Percentiles rank a stretch among this genome's conserved stretches.
Evolutionary conservation across 2,888 invertebrate species (phyloP).

Genomic region (Stomorhina lunata): DNA sequence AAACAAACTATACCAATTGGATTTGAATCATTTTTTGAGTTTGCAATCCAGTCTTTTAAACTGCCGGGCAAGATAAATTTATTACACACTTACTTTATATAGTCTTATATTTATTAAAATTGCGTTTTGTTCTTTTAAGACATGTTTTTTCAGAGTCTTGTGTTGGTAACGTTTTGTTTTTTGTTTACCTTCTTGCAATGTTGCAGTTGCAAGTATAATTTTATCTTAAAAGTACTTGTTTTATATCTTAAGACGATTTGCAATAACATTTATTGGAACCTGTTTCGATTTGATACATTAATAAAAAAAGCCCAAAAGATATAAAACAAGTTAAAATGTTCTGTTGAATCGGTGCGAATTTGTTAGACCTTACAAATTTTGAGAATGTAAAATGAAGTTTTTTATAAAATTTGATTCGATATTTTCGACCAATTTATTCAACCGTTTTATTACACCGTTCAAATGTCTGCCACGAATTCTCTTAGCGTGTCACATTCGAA

Average conservation of each 20-base stretch:
- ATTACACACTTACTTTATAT: too few relatives aligned
- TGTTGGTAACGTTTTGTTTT: slow-evolving; percentile 7
- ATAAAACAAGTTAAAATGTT: slow-evolving; percentile 9
- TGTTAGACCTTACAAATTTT: not conserved
- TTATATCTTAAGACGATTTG: slow-evolving; percentile 19
- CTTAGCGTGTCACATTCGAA: too few relatives aligned
- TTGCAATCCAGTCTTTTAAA: too few relatives aligned
- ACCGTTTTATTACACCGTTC: too few relatives aligned
- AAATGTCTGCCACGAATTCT: too few relatives aligned
- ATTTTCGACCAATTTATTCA: too few relatives aligned
- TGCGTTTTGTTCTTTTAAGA: not conserved
- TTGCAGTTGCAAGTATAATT: slow-evolving; percentile 32
- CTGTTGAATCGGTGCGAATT: slow-evolving; percentile 7
- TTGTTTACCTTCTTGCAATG: not conserved
- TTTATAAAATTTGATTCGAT: too few relatives aligned
- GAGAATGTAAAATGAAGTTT: too few relatives aligned
- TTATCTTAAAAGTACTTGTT: slow-evolving; percentile 45
- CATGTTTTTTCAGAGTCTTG: not conserved
- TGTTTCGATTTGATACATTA: slow-evolving; percentile 17
- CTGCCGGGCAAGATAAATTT: too few relatives aligned
- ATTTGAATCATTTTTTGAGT: too few relatives aligned
- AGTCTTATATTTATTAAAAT: not conserved
- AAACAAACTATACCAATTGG: too few relatives aligned
- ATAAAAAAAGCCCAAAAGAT: not conserved
- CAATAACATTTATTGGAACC: slow-evolving; percentile 28